Evolutionary conservation across 2,113 vertebrate genomes (phyloP).

Genomic region (Leptocoma aspasia): DNA sequence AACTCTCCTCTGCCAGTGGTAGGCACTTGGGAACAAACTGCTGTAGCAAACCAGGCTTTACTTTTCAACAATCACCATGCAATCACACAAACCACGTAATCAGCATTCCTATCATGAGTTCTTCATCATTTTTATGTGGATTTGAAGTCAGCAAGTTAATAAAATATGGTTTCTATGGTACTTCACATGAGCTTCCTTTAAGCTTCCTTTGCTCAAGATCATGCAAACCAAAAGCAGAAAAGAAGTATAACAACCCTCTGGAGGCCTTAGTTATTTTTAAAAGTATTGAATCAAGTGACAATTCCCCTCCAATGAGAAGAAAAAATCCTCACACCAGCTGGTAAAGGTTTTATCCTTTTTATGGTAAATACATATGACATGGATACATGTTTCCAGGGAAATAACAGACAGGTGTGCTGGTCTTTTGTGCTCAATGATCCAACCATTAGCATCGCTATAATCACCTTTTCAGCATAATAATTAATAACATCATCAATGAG

Average conservation of each 20-base stretch:
- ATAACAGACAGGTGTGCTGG: background rate
- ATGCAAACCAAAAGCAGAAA: background rate
- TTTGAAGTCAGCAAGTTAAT: background rate
- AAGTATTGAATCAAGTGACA: background rate
- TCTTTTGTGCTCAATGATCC: background rate
- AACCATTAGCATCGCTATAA: background rate
- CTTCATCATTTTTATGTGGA: background rate
- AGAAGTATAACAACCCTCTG: background rate
- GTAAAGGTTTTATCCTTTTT: background rate
- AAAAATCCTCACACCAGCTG: background rate
- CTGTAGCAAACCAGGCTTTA: background rate
- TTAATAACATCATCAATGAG: background rate
- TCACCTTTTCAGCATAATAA: background rate
- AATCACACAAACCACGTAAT: background rate
- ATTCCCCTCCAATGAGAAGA: background rate
- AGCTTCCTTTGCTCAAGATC: background rate
- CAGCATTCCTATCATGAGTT: background rate
- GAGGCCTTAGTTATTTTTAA: background rate
- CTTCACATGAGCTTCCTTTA: background rate
- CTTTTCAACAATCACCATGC: background rate
- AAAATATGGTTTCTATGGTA: background rate
- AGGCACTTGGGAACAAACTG: background rate
- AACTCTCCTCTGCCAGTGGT: rapidly evolving
- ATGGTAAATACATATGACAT: background rate
- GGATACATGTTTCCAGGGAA: background rate